phyloP scores from a whole-genome alignment of 2,797 vertebrate species.

The Acridotheres tristis region DNA sequence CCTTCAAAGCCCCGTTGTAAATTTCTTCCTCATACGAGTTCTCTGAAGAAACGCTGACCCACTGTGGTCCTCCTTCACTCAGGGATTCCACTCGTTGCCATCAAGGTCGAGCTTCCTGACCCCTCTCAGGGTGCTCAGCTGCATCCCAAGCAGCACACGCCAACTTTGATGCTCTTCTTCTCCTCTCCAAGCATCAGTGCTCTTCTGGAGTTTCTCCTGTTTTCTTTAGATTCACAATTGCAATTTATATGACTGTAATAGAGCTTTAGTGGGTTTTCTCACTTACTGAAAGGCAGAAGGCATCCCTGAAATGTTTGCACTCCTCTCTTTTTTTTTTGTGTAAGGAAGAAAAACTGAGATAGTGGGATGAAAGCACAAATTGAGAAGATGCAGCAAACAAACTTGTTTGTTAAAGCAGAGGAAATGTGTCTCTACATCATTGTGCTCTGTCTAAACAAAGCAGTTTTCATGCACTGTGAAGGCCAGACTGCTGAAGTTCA shows the following conservation, averaged over 20 bases:
- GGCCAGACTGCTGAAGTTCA: not conserved
- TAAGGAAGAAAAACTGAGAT: not conserved
- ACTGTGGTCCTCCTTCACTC: not conserved
- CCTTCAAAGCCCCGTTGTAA: not conserved
- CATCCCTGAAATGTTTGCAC: not conserved
- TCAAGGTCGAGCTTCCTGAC: not conserved
- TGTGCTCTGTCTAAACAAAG: not conserved
- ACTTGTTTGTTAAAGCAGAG: not conserved
- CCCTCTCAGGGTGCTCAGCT: not conserved
- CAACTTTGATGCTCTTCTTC: not conserved
- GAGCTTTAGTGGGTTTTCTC: not conserved
- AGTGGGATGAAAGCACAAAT: not conserved
- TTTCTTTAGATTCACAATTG: not conserved
- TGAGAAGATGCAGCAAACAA: not conserved
- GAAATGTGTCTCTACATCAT: not conserved
- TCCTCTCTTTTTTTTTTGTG: not conserved
- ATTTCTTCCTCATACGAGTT: not conserved
- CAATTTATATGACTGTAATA: fast-evolving
- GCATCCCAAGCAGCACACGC: not conserved
- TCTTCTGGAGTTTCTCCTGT: not conserved
- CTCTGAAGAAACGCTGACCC: not conserved
- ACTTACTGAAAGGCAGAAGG: not conserved
- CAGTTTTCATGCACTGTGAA: not conserved
- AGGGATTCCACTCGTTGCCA: not conserved
- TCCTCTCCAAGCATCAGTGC: too few relatives aligned